Evolutionary conservation across 92 coral and sea anemone genomes (phyloP).

Genomic region (Chrysogorgia sp.): DNA sequence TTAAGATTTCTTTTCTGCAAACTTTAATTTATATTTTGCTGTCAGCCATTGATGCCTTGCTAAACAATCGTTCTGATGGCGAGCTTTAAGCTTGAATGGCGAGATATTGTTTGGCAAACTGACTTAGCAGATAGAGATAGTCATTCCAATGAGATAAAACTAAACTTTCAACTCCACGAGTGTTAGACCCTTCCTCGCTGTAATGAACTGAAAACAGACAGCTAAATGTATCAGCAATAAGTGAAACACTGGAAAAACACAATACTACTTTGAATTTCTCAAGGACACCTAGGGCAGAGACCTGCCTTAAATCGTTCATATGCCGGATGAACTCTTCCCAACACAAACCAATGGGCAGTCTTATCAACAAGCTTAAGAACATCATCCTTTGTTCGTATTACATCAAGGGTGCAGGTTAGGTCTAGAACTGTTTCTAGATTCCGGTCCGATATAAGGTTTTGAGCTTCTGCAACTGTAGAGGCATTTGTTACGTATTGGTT

Average conservation of each 20-base stretch:
- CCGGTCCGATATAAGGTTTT: slow-evolving; percentile 14
- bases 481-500: background rate
- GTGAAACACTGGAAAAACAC: slow-evolving; percentile 22
- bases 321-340: slow-evolving; percentile 38
- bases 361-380: slow-evolving; percentile 41
- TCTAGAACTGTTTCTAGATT: slow-evolving; percentile 38
- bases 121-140: too few relatives aligned
- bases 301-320: slow-evolving; percentile 49
- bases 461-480: slow-evolving; percentile 34
- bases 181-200: slow-evolving; percentile 52
- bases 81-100: too few relatives aligned
- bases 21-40: too few relatives aligned
- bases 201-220: slow-evolving; percentile 28
- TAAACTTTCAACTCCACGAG: slow-evolving; percentile 38
- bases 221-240: slow-evolving; percentile 42
- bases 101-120: too few relatives aligned
- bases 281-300: slow-evolving; percentile 39
- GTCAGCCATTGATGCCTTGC: too few relatives aligned
- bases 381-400: slow-evolving; percentile 43
- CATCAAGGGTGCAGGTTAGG: slow-evolving; percentile 40
- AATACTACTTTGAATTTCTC: slow-evolving; percentile 50
- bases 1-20: too few relatives aligned
- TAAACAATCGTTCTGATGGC: too few relatives aligned
- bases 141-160: slow-evolving; percentile 55
- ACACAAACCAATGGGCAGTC: slow-evolving; percentile 58